phyloP scores from a whole-genome alignment of 2,888 invertebrate species.

The Lamellibrachia columna region DNA sequence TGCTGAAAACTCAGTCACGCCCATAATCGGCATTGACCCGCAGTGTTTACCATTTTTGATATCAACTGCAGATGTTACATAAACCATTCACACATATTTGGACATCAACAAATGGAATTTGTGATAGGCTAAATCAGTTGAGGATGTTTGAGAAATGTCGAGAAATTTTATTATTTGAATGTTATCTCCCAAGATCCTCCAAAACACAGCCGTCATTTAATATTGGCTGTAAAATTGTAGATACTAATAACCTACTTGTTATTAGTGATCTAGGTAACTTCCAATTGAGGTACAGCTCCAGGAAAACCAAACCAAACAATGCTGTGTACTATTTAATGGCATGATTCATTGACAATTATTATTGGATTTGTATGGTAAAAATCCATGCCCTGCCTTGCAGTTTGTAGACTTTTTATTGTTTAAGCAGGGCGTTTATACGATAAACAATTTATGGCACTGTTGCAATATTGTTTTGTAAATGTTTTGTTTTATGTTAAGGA shows the following conservation, averaged over 20 bases:
- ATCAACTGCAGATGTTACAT: too few species aligned
- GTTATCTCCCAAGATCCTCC: too few species aligned
- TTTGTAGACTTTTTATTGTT: neutral
- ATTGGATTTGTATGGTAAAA: neutral
- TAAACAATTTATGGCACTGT: neutral
- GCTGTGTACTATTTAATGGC: neutral
- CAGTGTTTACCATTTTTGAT: too few species aligned
- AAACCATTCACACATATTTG: too few species aligned
- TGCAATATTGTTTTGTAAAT: neutral
- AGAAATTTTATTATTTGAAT: too few species aligned
- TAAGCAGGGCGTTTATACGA: neutral
- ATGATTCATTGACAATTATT: neutral
- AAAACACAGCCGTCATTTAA: too few species aligned
- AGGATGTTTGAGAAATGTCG: too few species aligned
- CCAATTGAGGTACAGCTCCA: neutral
- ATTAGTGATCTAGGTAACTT: neutral
- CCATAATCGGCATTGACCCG: too few species aligned
- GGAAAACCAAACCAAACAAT: neutral
- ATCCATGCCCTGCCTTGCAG: neutral
- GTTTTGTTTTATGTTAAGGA: neutral
- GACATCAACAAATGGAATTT: too few species aligned
- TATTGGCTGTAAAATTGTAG: too few species aligned
- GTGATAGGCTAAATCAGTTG: too few species aligned
- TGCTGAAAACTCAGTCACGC: too few species aligned
- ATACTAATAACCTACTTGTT: neutral